Base-by-base conservation (phyloP, 1,140 invertebrate species). In the Cyclina sinensis region DNA sequence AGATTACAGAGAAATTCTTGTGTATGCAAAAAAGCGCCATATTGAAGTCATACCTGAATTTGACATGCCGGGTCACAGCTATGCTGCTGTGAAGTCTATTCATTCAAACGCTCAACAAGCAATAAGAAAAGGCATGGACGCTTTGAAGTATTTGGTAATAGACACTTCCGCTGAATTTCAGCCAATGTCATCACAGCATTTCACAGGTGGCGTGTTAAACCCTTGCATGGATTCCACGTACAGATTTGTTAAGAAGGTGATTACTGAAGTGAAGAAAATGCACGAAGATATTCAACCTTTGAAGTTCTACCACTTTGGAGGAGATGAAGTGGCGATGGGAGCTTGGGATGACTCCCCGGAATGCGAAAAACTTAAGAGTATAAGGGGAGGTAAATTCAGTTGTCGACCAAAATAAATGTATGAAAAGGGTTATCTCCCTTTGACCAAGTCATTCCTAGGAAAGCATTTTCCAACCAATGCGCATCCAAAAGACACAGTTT, bases 1-100 rank as follows among this genome's bases (percentile, higher is more conserved):
- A 0, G 93, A 95, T n/a, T 95, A 94, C 89, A 79, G 68, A 18
- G 91, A 93, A 37, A 90, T 95, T 24, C 84, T 95, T 5, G n/a
- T 39, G 0, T 88, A 90, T 37, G 94, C 94, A 16, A 86, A 84
- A 3, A 35, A 79, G 9, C 84, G 78, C 12, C 91, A 94, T 62
- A 92, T 95, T 21, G 89, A 93, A 62, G 92, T 95, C 18, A 93
- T 95, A n/a, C 95, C 95, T 0, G 95, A 95, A 89, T 85, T 95
- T 51, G 94, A 95, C 73, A 92, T 94, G 90, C 95, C 94, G 11
- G 94, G 94, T 4, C 94, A 95, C 78, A 86, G 90, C 18, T 84
- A 92, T 11, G 93, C 94, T 14, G 94, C 94, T 51, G 93, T 95
- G 24, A 92, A 88, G 54, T 65, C 93, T 9, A 93, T 95, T 91